Conservation (phyloP, 1,140 invertebrate genomes). For the Dryas iulia region DNA sequence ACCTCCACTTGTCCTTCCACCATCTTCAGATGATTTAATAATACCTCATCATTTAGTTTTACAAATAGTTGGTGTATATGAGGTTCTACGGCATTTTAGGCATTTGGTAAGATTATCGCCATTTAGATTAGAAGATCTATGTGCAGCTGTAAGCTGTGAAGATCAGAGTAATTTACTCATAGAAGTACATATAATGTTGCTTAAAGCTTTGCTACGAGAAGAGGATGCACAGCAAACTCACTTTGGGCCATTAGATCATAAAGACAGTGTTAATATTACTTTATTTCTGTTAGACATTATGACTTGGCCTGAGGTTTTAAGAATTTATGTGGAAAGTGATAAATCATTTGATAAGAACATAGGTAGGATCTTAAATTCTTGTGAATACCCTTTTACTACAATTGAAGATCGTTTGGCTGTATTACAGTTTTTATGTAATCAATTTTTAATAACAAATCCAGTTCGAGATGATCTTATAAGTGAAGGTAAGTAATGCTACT, state of each 20-base stretch:
- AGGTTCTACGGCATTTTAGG: constrained; percentile 95
- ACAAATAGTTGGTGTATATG: constrained; percentile 92
- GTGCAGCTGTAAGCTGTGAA: constrained; percentile 93
- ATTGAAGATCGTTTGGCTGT: constrained; percentile 92
- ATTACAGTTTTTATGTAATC: constrained; percentile 94
- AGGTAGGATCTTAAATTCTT: constrained; percentile 85
- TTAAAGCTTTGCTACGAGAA: constrained; percentile 95
- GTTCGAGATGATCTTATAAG: constrained; percentile 95
- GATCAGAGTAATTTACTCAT: constrained; percentile 94
- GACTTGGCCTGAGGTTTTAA: constrained; percentile 96
- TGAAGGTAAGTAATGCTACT: constrained; percentile 86
- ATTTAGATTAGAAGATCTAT: constrained; percentile 97
- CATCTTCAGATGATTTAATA: constrained; percentile 94
- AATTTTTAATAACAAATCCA: constrained; percentile 95
- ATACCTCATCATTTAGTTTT: constrained; percentile 90
- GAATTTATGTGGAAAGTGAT: constrained; percentile 94
- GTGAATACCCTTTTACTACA: constrained; percentile 94
- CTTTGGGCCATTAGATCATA: constrained; percentile 97
- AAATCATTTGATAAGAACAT: constrained; percentile 88
- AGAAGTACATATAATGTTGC: constrained; percentile 95
- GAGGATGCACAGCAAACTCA: constrained; percentile 97
- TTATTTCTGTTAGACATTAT: constrained; percentile 95
- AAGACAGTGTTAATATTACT: constrained; percentile 96
- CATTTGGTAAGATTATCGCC: constrained; percentile 94
- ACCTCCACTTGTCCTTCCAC: constrained; percentile 88